Conservation (phyloP, 2,113 vertebrate genomes). For the Syngnathoides biaculeatus region DNA sequence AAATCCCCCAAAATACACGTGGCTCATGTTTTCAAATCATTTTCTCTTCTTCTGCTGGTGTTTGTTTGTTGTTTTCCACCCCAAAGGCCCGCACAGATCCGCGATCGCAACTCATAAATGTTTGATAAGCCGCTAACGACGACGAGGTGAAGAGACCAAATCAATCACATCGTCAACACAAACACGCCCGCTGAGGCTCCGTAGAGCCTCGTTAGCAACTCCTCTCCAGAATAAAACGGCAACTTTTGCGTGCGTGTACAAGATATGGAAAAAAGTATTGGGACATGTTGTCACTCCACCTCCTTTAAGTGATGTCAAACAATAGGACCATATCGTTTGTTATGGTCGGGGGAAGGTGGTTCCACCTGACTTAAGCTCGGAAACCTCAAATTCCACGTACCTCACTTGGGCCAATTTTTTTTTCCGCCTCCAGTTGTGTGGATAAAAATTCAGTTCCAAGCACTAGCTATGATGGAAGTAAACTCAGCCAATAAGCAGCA, state of each 20-base stretch:
- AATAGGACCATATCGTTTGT: no score
- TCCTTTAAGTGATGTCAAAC: no score
- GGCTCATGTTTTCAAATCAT: conserved; percentile 39
- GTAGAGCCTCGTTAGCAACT: background rate
- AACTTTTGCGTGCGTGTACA: background rate
- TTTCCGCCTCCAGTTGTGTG: no score
- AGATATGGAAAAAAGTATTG: background rate
- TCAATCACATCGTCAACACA: background rate
- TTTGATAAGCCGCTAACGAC: conserved; percentile 66
- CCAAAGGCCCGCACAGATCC: conserved; percentile 50
- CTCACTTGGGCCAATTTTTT: no score
- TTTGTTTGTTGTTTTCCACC: conserved; percentile 63
- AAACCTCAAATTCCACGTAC: no score
- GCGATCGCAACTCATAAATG: conserved; percentile 62
- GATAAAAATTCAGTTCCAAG: no score
- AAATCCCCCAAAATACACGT: background rate
- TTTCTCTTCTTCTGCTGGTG: conserved; percentile 38
- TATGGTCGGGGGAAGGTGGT: no score
- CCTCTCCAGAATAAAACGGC: background rate
- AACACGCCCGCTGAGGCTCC: background rate
- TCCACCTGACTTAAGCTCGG: no score
- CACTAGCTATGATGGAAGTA: no score
- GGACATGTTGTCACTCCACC: background rate
- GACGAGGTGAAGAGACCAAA: conserved; percentile 57
- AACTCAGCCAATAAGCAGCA: no score